phyloP scores from a whole-genome alignment of 2,113 vertebrate species.

The Coreoperca whiteheadi region DNA sequence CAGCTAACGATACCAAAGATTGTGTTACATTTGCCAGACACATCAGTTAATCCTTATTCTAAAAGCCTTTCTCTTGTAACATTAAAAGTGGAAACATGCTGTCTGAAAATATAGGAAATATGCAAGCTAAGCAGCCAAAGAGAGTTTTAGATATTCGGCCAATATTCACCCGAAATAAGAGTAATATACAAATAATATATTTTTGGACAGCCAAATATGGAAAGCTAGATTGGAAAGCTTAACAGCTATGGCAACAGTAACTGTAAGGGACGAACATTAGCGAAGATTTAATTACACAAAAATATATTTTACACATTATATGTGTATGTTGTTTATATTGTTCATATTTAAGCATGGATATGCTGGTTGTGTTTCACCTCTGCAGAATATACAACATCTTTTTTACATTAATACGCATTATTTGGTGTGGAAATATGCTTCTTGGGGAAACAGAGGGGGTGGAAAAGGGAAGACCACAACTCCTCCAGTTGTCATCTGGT shows the following conservation, averaged over 20 bases:
- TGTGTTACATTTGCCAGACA: no score
- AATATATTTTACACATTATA: neutral
- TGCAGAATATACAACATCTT: slow-evolving; percentile 8
- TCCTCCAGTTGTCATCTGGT: slow-evolving; percentile 56
- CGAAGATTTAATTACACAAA: neutral
- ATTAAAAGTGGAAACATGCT: no score
- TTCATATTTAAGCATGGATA: neutral
- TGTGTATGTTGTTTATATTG: neutral
- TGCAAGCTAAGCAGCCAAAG: neutral
- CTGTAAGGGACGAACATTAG: neutral
- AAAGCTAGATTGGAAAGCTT: neutral
- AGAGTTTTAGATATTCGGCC: no score
- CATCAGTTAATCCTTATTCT: no score
- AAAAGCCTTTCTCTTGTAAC: no score
- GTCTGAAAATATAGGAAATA: no score
- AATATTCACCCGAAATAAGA: no score
- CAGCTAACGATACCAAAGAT: no score
- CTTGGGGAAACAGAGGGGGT: slow-evolving; percentile 13
- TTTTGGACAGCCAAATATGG: no score
- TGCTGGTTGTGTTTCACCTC: neutral
- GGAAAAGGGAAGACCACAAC: slow-evolving; percentile 42
- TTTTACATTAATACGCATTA: slow-evolving; percentile 46
- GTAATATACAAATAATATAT: no score
- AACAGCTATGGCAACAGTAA: neutral
- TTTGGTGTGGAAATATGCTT: slow-evolving; percentile 25